These are phyloP conservation scores for Acanthopleura granulata DNA, from an alignment of 2,888 invertebrate genomes.

Conservation along the genomic window DNA sequence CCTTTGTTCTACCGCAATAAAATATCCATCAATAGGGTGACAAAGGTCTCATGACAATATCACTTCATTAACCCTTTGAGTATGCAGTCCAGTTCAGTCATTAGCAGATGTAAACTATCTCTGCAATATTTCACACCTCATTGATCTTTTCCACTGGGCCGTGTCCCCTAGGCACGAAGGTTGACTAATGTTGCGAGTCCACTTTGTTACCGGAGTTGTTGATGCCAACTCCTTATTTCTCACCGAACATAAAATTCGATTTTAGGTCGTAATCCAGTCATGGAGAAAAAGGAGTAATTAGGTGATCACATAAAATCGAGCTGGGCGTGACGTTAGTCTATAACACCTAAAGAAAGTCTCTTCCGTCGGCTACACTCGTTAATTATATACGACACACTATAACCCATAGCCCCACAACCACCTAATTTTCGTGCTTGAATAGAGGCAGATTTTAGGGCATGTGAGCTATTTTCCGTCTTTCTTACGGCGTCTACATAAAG, in stretches of 20 bases:
- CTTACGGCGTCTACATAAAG: background rate
- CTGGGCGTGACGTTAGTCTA: background rate
- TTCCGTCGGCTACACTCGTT: background rate
- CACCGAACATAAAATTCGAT: conserved; percentile 1
- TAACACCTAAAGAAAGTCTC: background rate
- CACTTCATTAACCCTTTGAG: no score
- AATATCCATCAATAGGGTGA: no score
- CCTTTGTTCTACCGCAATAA: no score
- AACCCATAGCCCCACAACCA: background rate
- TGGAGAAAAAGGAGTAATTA: background rate
- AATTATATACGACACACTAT: background rate
- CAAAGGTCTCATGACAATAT: no score
- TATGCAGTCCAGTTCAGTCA: no score
- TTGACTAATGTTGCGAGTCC: no score
- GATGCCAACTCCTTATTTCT: no score
- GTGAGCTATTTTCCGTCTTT: background rate
- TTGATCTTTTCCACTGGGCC: no score
- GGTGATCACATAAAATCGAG: background rate
- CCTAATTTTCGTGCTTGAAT: conserved; percentile 14
- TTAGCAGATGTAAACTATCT: no score
- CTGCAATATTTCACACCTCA: no score
- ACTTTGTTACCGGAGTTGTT: no score
- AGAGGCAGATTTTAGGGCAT: background rate
- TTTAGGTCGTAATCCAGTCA: background rate
- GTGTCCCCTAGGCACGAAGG: no score